Evolutionary conservation across 2,113 vertebrate genomes (phyloP).

Genomic region (Pitta sordida): DNA sequence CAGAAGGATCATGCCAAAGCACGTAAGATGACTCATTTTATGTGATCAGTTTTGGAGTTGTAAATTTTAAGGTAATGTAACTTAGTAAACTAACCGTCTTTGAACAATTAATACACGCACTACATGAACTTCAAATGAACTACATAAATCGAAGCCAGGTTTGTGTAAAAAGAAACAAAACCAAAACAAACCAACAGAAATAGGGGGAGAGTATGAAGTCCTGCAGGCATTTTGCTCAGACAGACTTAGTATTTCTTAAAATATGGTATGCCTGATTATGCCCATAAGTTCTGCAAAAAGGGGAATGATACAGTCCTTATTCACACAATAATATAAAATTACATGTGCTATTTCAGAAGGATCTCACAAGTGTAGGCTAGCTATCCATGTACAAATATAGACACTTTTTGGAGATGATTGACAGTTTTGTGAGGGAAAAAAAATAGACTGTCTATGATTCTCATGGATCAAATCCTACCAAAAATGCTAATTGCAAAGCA

Average conservation of each 20-base stretch:
- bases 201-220: not conserved
- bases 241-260: constrained; percentile 20
- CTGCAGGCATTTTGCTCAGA: constrained; percentile 8
- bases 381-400: not conserved
- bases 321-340: not conserved
- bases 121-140: constrained; percentile 35
- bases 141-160: not conserved
- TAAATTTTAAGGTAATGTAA: not conserved
- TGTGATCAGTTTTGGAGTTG: not conserved
- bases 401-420: not conserved
- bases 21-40: not conserved
- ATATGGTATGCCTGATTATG: not conserved
- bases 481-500: not conserved
- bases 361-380: not conserved
- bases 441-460: not conserved
- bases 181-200: not conserved
- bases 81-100: not conserved
- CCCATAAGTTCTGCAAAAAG: not conserved
- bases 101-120: not conserved
- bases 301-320: not conserved
- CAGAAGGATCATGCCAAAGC: not conserved
- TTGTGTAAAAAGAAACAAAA: not conserved
- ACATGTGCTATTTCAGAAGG: not conserved
- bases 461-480: not conserved
- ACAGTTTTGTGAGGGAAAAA: not conserved